A percentile compares a stretch with the other conserved stretches of the same genome.
Conservation (phyloP, 2,888 invertebrate species). For the Brachycybe producta region DNA sequence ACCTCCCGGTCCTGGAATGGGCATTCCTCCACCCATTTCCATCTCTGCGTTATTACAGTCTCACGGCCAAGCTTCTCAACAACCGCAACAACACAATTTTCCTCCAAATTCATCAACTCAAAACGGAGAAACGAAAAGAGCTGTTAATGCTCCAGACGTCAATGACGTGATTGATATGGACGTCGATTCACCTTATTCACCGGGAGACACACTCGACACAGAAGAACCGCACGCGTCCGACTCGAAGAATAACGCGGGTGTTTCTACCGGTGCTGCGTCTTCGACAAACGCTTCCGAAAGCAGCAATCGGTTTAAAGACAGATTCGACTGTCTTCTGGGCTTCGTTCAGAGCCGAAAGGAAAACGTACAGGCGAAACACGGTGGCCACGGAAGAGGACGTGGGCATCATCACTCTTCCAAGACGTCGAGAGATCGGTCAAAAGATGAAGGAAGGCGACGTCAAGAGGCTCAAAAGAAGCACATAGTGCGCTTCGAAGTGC, state of each 20-base stretch:
- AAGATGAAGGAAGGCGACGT: neutral
- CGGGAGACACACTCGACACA: constrained; percentile 19
- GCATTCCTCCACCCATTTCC: constrained; percentile 9
- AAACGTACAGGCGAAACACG: constrained; percentile 10
- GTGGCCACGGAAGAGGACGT: neutral
- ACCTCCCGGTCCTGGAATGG: neutral
- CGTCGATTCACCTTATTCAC: constrained; percentile 61
- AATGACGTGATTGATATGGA: constrained; percentile 50
- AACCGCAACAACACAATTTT: neutral
- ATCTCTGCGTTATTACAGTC: constrained; percentile 2
- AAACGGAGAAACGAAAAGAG: constrained; percentile 15
- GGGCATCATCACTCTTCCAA: neutral
- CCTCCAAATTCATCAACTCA: neutral
- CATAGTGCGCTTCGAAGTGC: constrained; percentile 22
- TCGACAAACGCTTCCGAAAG: neutral
- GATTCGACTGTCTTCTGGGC: constrained; percentile 17
- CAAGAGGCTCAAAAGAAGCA: constrained; percentile 19
- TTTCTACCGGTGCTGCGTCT: neutral
- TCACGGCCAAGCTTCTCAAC: neutral
- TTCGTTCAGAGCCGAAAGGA: constrained; percentile 13
- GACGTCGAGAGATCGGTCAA: neutral
- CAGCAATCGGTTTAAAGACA: constrained; percentile 8
- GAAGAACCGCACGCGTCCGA: neutral
- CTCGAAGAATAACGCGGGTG: neutral
- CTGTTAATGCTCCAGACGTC: constrained; percentile 20